These are phyloP conservation scores for Dasyornis broadbenti DNA, from an alignment of 2,113 vertebrate genomes.

Conservation along the genomic window DNA sequence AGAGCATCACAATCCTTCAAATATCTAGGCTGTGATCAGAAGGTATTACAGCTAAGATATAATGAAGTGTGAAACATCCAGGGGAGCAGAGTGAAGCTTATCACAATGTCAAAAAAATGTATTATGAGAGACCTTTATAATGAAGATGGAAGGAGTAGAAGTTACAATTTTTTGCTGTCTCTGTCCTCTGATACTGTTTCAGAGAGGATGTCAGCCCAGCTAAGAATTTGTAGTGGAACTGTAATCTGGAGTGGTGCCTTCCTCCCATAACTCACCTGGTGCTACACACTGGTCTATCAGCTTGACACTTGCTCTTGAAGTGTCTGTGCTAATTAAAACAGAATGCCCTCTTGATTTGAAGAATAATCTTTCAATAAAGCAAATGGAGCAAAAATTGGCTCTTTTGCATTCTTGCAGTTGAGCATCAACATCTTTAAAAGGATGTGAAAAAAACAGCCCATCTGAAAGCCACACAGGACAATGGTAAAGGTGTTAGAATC, in stretches of 20 bases:
- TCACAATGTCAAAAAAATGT: neutral
- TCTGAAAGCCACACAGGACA: neutral
- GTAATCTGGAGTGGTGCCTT: conserved; percentile 21
- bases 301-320: conserved; percentile 41
- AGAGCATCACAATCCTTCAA: neutral
- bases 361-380: conserved; percentile 42
- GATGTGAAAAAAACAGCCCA: neutral
- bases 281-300: conserved; percentile 40
- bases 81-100: neutral
- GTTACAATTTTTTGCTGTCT: conserved; percentile 24
- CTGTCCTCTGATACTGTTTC: conserved; percentile 27
- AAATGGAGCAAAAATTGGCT: conserved; percentile 4
- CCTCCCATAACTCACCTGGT: conserved; percentile 25
- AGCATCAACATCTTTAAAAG: neutral
- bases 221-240: conserved; percentile 34
- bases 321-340: conserved; percentile 36
- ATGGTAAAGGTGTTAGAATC: neutral
- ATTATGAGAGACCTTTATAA: neutral
- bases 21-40: neutral
- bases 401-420: neutral
- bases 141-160: conserved; percentile 29
- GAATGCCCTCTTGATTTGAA: conserved; percentile 13
- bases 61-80: neutral
- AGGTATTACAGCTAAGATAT: neutral
- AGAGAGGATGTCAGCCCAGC: conserved; percentile 5